Evolutionary conservation across 2,888 invertebrate species (phyloP).

Genomic region (Strigamia crassipes): DNA sequence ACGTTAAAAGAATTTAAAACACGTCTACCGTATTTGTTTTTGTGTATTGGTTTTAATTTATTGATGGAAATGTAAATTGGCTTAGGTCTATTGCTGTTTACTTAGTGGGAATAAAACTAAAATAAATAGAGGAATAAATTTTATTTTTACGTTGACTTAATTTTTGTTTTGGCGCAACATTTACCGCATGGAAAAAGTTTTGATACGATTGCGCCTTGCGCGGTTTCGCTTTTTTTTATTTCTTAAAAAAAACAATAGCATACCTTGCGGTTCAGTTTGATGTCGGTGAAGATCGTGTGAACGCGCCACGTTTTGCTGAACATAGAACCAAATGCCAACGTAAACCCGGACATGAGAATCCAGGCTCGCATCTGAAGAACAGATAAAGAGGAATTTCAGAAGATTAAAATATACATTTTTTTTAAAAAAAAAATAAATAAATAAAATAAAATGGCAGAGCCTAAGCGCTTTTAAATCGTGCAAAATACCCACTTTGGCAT

Average conservation of each 20-base stretch:
- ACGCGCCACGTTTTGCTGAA: conserved; percentile 99
- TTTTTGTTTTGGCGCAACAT: too few species aligned
- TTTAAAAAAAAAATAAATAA: too few species aligned
- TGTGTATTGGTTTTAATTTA: too few species aligned
- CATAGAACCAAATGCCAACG: conserved; percentile 98
- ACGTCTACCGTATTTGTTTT: too few species aligned
- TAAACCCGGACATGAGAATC: conserved; percentile 96
- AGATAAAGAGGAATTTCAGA: background rate
- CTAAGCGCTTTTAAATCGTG: background rate
- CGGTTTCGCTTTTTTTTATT: conserved; percentile 48
- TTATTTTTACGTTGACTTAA: too few species aligned
- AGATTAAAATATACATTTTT: background rate
- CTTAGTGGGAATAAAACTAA: too few species aligned
- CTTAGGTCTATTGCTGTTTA: too few species aligned
- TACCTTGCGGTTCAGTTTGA: conserved; percentile 96
- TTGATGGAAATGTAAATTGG: too few species aligned
- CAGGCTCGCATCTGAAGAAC: conserved; percentile 71
- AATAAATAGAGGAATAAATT: too few species aligned
- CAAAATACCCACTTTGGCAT: background rate
- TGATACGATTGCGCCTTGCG: background rate
- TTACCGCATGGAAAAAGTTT: background rate
- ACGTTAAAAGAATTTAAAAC: too few species aligned
- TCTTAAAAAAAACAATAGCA: too few species aligned
- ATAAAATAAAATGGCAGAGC: too few species aligned
- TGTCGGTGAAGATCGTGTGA: conserved; percentile 98